phyloP scores from a whole-genome alignment of 1,140 invertebrate genomes.

The Caerostris extrusa region DNA sequence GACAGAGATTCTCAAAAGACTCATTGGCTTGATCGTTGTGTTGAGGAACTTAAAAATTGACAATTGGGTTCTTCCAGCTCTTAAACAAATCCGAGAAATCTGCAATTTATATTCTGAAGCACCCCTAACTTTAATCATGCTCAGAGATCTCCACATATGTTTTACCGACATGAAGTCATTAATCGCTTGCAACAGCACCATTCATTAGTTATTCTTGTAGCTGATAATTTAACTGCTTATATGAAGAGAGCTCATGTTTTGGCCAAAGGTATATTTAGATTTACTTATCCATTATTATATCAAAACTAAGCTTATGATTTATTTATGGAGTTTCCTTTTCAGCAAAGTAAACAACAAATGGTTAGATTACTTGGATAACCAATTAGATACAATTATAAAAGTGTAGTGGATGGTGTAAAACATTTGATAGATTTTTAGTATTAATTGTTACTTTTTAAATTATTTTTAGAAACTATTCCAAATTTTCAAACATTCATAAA shows the following conservation, averaged over 20 bases:
- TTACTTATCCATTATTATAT: not conserved
- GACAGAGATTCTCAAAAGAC: conserved; percentile 98
- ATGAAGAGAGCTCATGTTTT: conserved; percentile 92
- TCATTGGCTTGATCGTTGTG: conserved; percentile 96
- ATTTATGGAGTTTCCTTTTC: too few species aligned
- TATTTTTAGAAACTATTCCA: too few species aligned
- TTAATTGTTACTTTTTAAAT: too few species aligned
- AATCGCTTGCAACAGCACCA: conserved; percentile 95
- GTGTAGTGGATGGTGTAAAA: too few species aligned
- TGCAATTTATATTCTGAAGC: conserved; percentile 94
- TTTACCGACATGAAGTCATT: conserved; percentile 90
- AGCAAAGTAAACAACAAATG: too few species aligned
- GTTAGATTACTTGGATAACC: too few species aligned
- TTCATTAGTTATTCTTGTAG: conserved; percentile 95
- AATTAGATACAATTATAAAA: too few species aligned
- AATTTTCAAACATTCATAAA: too few species aligned
- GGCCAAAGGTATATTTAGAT: conserved; percentile 84
- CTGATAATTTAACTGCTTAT: conserved; percentile 94
- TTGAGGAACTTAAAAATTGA: conserved; percentile 95
- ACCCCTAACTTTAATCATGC: conserved; percentile 87
- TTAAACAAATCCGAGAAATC: conserved; percentile 98
- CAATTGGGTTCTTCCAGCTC: conserved; percentile 94
- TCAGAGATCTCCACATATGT: conserved; percentile 82
- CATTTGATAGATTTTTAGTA: too few species aligned
- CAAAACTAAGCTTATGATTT: too few species aligned